Percentiles rank a stretch among this genome's conserved stretches.
These are phyloP conservation scores for Oncopodura yosiiana DNA, from an alignment of 1,140 invertebrate species.

Conservation along the genomic window DNA sequence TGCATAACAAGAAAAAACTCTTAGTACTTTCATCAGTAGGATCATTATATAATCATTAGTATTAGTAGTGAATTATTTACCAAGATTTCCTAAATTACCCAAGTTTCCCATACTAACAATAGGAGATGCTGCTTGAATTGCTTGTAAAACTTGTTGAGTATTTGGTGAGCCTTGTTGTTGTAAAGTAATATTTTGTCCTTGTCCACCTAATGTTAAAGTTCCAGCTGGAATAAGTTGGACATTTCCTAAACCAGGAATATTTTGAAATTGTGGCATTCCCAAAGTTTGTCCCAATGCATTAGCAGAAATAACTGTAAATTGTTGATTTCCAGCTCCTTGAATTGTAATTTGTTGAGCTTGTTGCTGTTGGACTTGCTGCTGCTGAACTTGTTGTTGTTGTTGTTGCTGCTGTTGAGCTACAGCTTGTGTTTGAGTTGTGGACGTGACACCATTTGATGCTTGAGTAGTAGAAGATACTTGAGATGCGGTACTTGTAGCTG, in stretches of 20 bases:
- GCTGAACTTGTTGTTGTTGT: conserved; percentile 32
- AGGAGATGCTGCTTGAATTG: conserved; percentile 22
- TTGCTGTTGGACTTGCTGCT: conserved; percentile 36
- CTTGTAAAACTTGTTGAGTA: conserved; percentile 35
- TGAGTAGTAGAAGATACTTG: conserved; percentile 36
- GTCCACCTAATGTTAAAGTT: conserved; percentile 29
- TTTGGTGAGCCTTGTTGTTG: conserved; percentile 39
- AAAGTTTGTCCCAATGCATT: conserved; percentile 42
- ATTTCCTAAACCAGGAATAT: conserved; percentile 63
- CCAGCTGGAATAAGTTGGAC: conserved; percentile 60
- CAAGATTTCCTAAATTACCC: conserved; percentile 16
- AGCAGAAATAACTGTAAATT: conserved; percentile 59
- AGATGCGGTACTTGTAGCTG: conserved; percentile 21
- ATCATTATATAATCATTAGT: not conserved
- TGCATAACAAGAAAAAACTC: conserved; percentile 2
- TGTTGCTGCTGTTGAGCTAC: conserved; percentile 22
- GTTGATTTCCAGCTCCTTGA: conserved; percentile 44
- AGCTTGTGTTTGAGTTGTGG: conserved; percentile 35
- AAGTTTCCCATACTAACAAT: conserved; percentile 21
- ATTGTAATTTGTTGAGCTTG: conserved; percentile 39
- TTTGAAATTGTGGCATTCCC: conserved; percentile 50
- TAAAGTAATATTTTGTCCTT: conserved; percentile 33
- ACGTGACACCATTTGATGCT: conserved; percentile 35
- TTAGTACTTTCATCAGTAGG: not conserved
- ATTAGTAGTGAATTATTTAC: conserved; percentile 8